These are phyloP conservation scores for Neuroterus valhalla DNA, from an alignment of 1,140 invertebrate species.

Conservation along the genomic window DNA sequence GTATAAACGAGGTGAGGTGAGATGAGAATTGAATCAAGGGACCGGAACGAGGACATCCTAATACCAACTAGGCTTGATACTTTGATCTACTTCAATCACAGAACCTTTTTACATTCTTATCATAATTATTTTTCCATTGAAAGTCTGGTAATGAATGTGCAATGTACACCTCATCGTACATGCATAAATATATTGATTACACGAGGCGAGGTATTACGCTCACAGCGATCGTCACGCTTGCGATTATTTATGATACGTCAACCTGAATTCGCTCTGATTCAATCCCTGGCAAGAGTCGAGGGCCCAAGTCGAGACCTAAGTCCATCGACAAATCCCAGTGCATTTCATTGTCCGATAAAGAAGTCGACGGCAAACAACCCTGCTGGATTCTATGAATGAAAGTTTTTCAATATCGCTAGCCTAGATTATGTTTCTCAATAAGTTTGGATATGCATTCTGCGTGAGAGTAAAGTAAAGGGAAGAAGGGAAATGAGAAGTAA, in stretches of 20 bases:
- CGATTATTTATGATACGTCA: not conserved
- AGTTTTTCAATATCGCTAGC: not conserved
- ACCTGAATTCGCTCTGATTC: not conserved
- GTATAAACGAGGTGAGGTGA: conserved; percentile 10
- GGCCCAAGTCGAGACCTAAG: not conserved
- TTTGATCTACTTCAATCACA: conserved; percentile 9
- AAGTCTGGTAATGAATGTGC: not conserved
- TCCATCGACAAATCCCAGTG: not conserved
- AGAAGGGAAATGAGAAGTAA: not conserved
- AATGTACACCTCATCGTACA: not conserved
- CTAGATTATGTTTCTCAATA: not conserved
- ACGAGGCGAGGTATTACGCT: not conserved
- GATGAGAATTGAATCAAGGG: conserved; percentile 28
- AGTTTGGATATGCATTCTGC: not conserved
- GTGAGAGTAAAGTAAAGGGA: not conserved
- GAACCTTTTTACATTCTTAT: not conserved
- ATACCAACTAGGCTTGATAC: conserved; percentile 4
- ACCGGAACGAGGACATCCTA: conserved; percentile 18
- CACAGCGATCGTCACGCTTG: too few species aligned
- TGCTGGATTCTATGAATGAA: not conserved
- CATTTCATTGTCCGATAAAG: not conserved
- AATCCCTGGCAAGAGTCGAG: not conserved
- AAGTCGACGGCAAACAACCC: not conserved
- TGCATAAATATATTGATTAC: not conserved
- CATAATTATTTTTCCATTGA: not conserved